These are phyloP conservation scores for Batillaria attramentaria DNA, from an alignment of 1,140 invertebrate species.

Conservation along the genomic window DNA sequence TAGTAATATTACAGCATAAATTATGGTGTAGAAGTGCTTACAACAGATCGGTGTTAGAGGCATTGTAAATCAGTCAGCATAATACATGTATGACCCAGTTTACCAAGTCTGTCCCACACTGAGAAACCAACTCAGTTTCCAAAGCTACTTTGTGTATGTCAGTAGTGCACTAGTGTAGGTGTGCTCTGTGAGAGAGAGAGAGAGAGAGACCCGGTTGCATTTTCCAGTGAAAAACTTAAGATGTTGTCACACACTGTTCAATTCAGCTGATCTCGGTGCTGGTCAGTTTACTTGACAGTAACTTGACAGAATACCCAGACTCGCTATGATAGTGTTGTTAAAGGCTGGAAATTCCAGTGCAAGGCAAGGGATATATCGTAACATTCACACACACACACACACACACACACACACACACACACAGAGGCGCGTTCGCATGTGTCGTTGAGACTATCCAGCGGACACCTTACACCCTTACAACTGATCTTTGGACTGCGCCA, in stretches of 20 bases:
- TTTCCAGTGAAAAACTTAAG: neutral
- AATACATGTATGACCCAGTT: too few species aligned
- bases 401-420: neutral
- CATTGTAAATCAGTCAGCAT: too few species aligned
- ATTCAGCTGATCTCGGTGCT: neutral
- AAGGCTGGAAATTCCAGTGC: neutral
- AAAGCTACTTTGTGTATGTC: too few species aligned
- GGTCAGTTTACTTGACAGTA: neutral
- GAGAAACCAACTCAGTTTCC: too few species aligned
- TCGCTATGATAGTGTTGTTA: neutral
- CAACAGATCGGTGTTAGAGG: too few species aligned
- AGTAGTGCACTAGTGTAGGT: too few species aligned
- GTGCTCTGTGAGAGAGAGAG: too few species aligned
- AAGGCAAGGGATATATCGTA: neutral
- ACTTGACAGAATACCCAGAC: neutral
- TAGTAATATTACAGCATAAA: too few species aligned
- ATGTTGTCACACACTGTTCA: neutral
- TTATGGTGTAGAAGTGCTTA: too few species aligned
- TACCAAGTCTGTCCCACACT: too few species aligned
- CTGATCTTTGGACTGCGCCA: neutral
- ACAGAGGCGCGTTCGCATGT: too few species aligned
- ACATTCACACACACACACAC: neutral
- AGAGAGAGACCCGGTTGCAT: too few species aligned
- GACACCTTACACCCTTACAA: neutral
- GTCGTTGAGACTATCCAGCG: neutral